Evolutionary conservation across 2,797 vertebrate genomes (phyloP), one percentile per base, ranked within the genome.

Genomic region (Miichthys miiuy): DNA sequence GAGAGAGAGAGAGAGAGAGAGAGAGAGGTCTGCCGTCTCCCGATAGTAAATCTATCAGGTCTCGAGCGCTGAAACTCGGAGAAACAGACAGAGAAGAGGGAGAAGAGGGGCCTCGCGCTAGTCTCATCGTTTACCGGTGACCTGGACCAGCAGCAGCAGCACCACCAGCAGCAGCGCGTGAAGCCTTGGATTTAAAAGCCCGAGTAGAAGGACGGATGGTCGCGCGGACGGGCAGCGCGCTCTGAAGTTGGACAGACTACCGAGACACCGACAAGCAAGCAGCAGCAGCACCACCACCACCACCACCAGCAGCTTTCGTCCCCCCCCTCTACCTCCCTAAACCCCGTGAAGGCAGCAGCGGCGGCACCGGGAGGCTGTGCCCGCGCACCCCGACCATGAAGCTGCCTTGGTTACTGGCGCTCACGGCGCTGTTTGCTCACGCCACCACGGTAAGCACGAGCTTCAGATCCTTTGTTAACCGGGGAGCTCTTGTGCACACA

Each of bases 401-500:
- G 94, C 95, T 94, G 90, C 94, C 92, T 47, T 90, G 92, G 88
- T 92, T 95, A 60, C 79, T 94, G 68, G 87, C 95, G 91, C 83
- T 95, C 61, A 66, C 90, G 85, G 93, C 93, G 87, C 92, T 95
- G 83, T 82, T 94, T 17, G 93, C 91, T 83, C 93, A 91, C 88
- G 81, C 92, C 47, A 87, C 92, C 84, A 87, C 88, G 95, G 95
- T 96, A 94, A 96, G 94, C 72, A 27, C 68, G 48, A 81, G 62
- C 72, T 52, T 70, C 72, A 16, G 66, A 54, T 81, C 84, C 86
- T 93, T 94, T 94, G 93, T 94, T 91, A 87, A 88, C 62, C 25
- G 65, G 84, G 66, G 62, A 72, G 81, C 80, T 75, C 60, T 46
- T 12, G 71, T 52, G 67, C 68, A 6, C 69, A 51, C 63, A 3